phyloP scores from a whole-genome alignment of 2,888 invertebrate species.

The Hypena proboscidalis region DNA sequence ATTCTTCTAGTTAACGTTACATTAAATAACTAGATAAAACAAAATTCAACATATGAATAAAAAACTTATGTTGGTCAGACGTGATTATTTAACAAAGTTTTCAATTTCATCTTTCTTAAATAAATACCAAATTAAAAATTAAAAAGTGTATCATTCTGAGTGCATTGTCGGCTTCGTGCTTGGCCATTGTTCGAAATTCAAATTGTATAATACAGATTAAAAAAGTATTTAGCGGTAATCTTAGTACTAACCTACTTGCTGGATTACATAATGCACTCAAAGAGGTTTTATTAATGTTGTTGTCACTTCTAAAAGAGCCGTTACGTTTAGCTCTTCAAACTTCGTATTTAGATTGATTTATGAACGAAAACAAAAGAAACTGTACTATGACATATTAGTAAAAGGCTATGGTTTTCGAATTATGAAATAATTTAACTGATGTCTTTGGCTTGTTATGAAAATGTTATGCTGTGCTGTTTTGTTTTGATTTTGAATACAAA shows the following conservation, averaged over 20 bases:
- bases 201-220: constrained; percentile 23
- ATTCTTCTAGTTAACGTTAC: too few relatives aligned
- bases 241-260: constrained; percentile 32
- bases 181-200: constrained; percentile 25
- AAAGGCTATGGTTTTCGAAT: constrained; percentile 33
- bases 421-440: constrained; percentile 36
- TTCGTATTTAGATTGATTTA: constrained; percentile 44
- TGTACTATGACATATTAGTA: constrained; percentile 34
- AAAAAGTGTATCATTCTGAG: background rate
- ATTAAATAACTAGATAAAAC: too few relatives aligned
- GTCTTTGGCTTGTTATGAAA: constrained; percentile 35
- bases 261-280: constrained; percentile 32
- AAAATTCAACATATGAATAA: too few relatives aligned
- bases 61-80: too few relatives aligned
- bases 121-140: background rate
- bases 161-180: background rate
- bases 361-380: constrained; percentile 44
- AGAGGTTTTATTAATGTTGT: constrained; percentile 45
- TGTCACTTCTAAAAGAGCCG: constrained; percentile 42
- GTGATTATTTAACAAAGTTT: too few relatives aligned
- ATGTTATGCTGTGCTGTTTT: constrained; percentile 27
- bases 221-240: constrained; percentile 18
- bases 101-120: background rate
- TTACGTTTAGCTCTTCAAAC: constrained; percentile 38
- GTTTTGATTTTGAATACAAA: too few relatives aligned